A percentile compares a stretch with the other conserved stretches of the same genome.
phyloP scores from a whole-genome alignment of 2,797 vertebrate genomes.

The Remorina albescens region DNA sequence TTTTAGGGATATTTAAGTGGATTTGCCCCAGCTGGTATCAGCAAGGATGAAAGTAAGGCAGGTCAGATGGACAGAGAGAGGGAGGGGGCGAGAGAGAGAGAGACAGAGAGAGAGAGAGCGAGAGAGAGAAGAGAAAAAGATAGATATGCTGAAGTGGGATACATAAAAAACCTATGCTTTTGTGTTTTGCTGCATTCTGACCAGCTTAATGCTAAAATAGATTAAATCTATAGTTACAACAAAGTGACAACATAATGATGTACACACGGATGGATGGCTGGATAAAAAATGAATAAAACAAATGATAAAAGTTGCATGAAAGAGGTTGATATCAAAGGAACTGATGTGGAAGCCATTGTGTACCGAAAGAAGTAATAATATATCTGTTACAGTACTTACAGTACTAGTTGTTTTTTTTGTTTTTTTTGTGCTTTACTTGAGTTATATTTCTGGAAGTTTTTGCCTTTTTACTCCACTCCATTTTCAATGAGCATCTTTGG shows the following conservation, averaged over 20 bases:
- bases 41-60: slow-evolving; percentile 25
- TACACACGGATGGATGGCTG: background rate
- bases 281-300: background rate
- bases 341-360: background rate
- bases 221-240: background rate
- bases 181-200: background rate
- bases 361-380: too few relatives aligned
- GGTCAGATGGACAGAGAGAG: slow-evolving; percentile 9
- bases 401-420: too few relatives aligned
- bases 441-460: too few relatives aligned
- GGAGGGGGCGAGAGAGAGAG: slow-evolving; percentile 6
- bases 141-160: background rate
- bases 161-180: too few relatives aligned
- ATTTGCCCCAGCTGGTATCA: slow-evolving; percentile 35
- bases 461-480: too few relatives aligned
- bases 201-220: background rate
- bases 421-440: too few relatives aligned
- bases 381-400: too few relatives aligned
- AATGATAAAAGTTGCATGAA: background rate
- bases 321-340: background rate
- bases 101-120: slow-evolving; percentile 16
- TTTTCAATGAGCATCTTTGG: too few relatives aligned
- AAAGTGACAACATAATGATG: background rate
- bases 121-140: slow-evolving; percentile 19
- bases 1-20: slow-evolving; percentile 33